Evolutionary conservation across 1,140 invertebrate genomes (phyloP).

Genomic region (Lepidurus couesii): DNA sequence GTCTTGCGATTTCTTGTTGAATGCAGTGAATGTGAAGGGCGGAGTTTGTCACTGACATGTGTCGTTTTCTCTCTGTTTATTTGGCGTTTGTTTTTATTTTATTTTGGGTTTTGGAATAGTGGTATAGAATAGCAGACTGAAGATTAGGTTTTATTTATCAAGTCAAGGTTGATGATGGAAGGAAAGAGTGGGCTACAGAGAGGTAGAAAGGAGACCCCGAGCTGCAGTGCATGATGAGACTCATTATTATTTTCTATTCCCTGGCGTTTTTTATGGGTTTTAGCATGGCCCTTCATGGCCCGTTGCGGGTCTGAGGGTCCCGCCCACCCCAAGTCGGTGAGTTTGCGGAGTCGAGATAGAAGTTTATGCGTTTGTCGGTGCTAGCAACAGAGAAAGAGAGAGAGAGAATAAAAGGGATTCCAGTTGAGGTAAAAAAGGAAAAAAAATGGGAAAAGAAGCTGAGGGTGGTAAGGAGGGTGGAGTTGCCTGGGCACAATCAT

Average conservation of each 20-base stretch:
- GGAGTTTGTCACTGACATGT: too few species aligned
- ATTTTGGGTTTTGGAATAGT: too few species aligned
- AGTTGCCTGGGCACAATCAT: background rate
- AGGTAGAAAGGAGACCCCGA: background rate
- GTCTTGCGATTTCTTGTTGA: too few species aligned
- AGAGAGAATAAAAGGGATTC: background rate
- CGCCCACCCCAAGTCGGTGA: conserved; percentile 16
- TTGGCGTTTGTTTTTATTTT: too few species aligned
- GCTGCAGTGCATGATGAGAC: background rate
- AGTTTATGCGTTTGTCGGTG: conserved; percentile 15
- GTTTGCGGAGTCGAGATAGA: conserved; percentile 2
- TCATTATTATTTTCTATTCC: conserved; percentile 22
- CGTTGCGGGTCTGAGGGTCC: background rate
- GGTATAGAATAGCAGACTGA: too few species aligned
- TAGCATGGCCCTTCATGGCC: background rate
- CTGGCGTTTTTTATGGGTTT: conserved; percentile 12
- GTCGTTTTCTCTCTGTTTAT: too few species aligned
- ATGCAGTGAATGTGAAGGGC: too few species aligned
- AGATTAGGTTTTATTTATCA: background rate
- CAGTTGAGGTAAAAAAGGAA: background rate
- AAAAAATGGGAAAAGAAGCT: background rate
- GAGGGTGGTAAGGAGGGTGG: conserved; percentile 13
- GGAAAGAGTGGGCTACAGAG: conserved; percentile 14
- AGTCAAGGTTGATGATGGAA: background rate
- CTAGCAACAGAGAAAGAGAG: background rate